These are phyloP conservation scores for Ips nitidus DNA, from an alignment of 1,140 invertebrate species.

Conservation along the genomic window DNA sequence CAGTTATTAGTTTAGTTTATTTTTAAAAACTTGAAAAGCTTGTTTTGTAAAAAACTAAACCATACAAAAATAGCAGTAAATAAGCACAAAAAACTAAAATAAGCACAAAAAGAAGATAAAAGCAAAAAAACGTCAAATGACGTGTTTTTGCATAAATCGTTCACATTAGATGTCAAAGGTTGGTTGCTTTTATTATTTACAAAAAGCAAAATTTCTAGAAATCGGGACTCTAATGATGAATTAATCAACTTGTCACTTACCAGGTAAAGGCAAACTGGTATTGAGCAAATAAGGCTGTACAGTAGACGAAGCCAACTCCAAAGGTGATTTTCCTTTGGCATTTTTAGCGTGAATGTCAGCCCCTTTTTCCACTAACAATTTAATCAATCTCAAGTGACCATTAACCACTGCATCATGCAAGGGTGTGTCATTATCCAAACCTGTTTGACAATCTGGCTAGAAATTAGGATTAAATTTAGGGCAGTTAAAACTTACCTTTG, in stretches of 20 bases:
- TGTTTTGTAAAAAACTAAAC: no score
- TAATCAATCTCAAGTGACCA: conserved; percentile 63
- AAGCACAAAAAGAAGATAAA: no score
- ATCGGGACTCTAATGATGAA: no score
- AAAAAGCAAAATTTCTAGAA: no score
- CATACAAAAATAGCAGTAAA: no score
- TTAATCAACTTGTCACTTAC: conserved; percentile 33
- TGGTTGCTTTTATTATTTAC: no score
- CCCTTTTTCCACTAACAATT: conserved; percentile 68
- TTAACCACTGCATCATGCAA: conserved; percentile 71
- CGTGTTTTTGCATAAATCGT: no score
- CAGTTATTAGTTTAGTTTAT: no score
- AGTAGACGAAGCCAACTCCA: conserved; percentile 61
- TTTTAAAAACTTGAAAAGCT: no score
- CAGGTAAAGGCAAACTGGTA: conserved; percentile 46
- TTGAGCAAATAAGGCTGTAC: conserved; percentile 55
- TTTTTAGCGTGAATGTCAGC: conserved; percentile 72
- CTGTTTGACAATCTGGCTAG: conserved; percentile 6
- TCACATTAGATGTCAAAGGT: no score
- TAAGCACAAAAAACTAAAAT: no score
- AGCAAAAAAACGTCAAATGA: no score
- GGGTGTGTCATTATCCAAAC: conserved; percentile 74
- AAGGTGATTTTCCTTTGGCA: conserved; percentile 65
- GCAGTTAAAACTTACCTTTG: conserved; percentile 49
- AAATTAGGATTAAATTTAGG: background rate